These are phyloP conservation scores for Salmo trutta DNA, from an alignment of 2,797 vertebrate genomes.

Conservation along the genomic window DNA sequence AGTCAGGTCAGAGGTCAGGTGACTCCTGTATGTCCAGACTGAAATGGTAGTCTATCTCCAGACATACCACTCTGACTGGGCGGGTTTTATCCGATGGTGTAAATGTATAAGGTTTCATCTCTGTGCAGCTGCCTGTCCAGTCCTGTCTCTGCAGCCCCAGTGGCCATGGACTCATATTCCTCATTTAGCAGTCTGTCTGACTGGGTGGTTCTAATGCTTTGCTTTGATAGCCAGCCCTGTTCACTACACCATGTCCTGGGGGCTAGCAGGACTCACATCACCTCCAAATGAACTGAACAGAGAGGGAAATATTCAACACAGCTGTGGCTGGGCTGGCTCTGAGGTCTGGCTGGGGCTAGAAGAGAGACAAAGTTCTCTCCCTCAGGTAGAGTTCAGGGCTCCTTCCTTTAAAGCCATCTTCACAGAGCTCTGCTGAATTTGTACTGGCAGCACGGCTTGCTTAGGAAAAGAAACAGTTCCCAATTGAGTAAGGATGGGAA, in stretches of 20 bases:
- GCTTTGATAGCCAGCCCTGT: constrained; percentile 80
- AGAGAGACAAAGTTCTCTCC: constrained; percentile 49
- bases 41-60: background rate
- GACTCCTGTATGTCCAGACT: background rate
- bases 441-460: constrained; percentile 56
- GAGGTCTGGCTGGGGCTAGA: constrained; percentile 41
- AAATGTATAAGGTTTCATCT: constrained; percentile 35
- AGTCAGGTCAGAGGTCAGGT: background rate
- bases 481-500: constrained; percentile 50
- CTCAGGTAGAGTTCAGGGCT: background rate
- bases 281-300: constrained; percentile 76
- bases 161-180: constrained; percentile 70
- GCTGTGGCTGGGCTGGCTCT: constrained; percentile 71
- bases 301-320: constrained; percentile 80
- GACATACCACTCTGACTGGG: background rate
- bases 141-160: constrained; percentile 34
- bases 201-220: constrained; percentile 64
- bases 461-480: constrained; percentile 61
- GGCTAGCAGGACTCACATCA: constrained; percentile 72
- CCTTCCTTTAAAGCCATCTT: constrained; percentile 61
- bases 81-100: background rate
- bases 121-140: constrained; percentile 28
- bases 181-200: constrained; percentile 60
- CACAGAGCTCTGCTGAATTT: constrained; percentile 60
- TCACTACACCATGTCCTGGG: constrained; percentile 69